Evolutionary conservation across 2,113 vertebrate species (phyloP).

Genomic region (Oreochromis spilurus): DNA sequence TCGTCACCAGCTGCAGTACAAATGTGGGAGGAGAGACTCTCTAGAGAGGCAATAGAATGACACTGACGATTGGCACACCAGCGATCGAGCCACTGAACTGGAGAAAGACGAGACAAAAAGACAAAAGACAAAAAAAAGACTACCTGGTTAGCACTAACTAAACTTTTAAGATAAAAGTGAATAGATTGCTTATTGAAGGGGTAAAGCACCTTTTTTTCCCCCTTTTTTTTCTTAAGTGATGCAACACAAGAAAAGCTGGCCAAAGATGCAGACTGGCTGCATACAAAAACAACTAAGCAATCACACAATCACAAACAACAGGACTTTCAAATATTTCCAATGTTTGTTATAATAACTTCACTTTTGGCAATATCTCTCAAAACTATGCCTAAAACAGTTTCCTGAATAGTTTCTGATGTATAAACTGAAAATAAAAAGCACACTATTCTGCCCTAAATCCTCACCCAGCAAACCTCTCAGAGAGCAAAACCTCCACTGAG

Average conservation of each 20-base stretch:
- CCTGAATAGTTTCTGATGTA: background rate
- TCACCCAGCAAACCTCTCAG: background rate
- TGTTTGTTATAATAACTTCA: background rate
- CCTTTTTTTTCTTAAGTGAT: background rate
- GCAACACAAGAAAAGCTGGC: background rate
- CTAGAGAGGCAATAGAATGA: background rate
- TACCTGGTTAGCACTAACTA: background rate
- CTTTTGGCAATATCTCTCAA: background rate
- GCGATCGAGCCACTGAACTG: background rate
- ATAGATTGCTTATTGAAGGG: background rate
- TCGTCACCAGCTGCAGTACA: background rate
- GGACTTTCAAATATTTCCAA: background rate
- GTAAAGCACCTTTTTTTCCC: background rate
- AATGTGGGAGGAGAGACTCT: background rate
- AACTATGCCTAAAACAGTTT: background rate
- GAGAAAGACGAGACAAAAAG: background rate
- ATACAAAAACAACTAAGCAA: background rate
- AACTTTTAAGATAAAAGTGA: background rate
- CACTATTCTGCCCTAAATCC: background rate
- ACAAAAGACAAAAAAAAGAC: background rate
- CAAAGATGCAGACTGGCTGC: background rate
- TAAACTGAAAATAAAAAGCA: background rate
- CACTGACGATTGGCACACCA: background rate
- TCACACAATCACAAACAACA: background rate
- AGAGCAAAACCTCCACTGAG: background rate